Evolutionary conservation across 2,888 invertebrate species (phyloP), one percentile per base, ranked within the genome.

Genomic region (Antitype chi): DNA sequence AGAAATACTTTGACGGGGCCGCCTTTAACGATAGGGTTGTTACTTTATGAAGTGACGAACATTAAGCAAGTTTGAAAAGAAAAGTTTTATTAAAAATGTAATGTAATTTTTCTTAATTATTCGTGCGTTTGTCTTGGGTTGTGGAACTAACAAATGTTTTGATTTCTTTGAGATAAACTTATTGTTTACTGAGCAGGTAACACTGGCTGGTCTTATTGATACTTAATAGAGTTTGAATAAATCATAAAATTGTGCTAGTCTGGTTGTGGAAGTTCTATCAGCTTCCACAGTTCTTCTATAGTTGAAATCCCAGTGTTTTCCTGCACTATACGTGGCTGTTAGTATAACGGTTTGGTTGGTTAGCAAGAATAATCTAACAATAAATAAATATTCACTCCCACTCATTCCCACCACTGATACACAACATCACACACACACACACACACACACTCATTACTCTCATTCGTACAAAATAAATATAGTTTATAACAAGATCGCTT

Each of bases 21-120:
- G 64, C 74, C 69, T 53, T 72, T 78, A 55, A 55, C 52, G 66
- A 59, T 76, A 76, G 78, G 72, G 83, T 71, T 85, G 85, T 38
- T 25, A 15, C 20, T 32, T 53, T 63, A 68, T 60, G 28, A 53
- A 32, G 60, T 63, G 67, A 53, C 57, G 32, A 55, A 62, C 15
- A 67, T 73, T 62, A 57, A 66, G 23, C 17, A 15, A 60, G 4
- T 11, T 55, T 32, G 25, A 67, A 47, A 60, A 25, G 23, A 67
- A 67, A 52, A 60, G 13, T 67, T 32, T 32, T 17, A 23, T 38
- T 38, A 5, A 23, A n/a, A 43, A 17, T 43, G 9, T 8, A 13
- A 32, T 32, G 25, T 52, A 32, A 55, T 47, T 43, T 49, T 49
- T 63, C 15, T n/a, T 38, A 20, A 49, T 49, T 47, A 47, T 32